Evolutionary conservation across 2,888 invertebrate genomes (phyloP).

Genomic region (Platerodrilus igneus): DNA sequence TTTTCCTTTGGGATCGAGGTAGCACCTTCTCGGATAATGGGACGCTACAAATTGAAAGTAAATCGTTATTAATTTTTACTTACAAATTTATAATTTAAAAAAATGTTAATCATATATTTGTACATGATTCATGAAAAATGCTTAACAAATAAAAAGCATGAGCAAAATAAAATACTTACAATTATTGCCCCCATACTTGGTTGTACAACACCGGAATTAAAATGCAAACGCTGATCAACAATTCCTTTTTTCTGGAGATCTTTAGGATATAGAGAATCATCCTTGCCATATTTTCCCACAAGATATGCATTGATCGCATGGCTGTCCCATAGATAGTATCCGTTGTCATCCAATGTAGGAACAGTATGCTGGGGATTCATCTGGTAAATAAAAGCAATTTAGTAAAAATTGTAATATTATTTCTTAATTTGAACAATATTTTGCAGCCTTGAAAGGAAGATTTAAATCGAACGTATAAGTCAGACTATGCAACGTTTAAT

Average conservation of each 20-base stretch:
- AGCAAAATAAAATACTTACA: conserved; percentile 44
- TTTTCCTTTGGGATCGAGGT: background rate
- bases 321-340: too few relatives aligned
- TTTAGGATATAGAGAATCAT: conserved; percentile 51
- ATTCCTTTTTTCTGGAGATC: conserved; percentile 48
- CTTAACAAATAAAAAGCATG: background rate
- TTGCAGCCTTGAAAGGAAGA: too few relatives aligned
- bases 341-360: too few relatives aligned
- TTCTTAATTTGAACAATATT: too few relatives aligned
- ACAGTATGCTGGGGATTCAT: conserved; percentile 61
- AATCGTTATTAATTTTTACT: conserved; percentile 33
- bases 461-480: too few relatives aligned
- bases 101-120: background rate
- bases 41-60: conserved; percentile 48
- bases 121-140: background rate
- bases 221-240: conserved; percentile 52
- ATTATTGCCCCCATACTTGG: conserved; percentile 49
- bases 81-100: background rate
- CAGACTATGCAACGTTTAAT: too few relatives aligned
- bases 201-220: conserved; percentile 50
- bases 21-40: conserved; percentile 32
- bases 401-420: background rate
- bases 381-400: conserved; percentile 36
- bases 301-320: conserved; percentile 60
- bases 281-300: too few relatives aligned